Conservation (phyloP, 2,797 vertebrate species). For the Cynodonichthys magdalenae region DNA sequence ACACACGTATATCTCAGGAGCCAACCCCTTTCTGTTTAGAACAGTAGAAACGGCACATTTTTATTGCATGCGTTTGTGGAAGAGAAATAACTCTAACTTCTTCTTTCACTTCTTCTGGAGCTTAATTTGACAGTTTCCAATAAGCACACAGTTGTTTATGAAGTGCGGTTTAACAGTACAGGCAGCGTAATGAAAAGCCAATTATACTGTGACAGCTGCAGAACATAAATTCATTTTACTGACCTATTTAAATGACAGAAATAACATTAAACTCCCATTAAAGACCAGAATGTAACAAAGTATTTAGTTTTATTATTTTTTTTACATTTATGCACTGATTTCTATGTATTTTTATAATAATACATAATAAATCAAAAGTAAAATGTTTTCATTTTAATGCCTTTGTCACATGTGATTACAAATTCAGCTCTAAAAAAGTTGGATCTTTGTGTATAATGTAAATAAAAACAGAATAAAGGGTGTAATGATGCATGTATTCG, state of each 20-base stretch:
- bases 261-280: constrained; percentile 22
- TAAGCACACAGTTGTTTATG: constrained; percentile 18
- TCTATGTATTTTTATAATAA: too few species aligned
- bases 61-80: too few species aligned
- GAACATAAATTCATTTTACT: constrained; percentile 12
- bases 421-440: too few species aligned
- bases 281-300: not conserved
- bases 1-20: too few species aligned
- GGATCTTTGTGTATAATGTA: too few species aligned
- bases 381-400: too few species aligned
- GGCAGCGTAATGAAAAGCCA: constrained; percentile 29
- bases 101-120: not conserved
- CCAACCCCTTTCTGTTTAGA: too few species aligned
- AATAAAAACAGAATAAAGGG: too few species aligned
- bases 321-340: too few species aligned
- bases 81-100: not conserved
- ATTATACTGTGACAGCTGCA: constrained; percentile 14
- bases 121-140: constrained; percentile 13
- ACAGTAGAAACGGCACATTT: not conserved
- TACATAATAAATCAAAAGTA: too few species aligned
- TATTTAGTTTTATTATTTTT: not conserved
- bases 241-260: constrained; percentile 17
- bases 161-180: constrained; percentile 18
- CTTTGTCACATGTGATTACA: too few species aligned
- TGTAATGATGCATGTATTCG: too few species aligned